Evolutionary conservation across 1,140 invertebrate genomes (phyloP).

Genomic region (Medauroidea extradentata): DNA sequence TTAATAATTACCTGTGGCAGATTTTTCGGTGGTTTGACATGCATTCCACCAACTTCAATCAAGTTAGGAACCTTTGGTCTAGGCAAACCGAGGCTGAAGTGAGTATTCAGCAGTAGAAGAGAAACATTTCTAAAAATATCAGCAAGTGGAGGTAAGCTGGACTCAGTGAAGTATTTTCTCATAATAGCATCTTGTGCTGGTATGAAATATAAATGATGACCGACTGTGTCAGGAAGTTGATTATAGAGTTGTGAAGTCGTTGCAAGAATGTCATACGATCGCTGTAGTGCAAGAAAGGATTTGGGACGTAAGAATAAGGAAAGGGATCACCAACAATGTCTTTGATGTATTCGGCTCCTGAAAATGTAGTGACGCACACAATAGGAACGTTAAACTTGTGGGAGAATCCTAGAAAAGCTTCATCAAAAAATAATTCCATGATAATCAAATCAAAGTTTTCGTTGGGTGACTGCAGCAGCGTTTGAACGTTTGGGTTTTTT

Average conservation of each 20-base stretch:
- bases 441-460: conserved; percentile 43
- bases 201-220: background rate
- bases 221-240: background rate
- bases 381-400: conserved; percentile 39
- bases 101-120: conserved; percentile 46
- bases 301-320: conserved; percentile 40
- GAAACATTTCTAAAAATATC: conserved; percentile 34
- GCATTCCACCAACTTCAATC: conserved; percentile 55
- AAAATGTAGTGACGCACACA: conserved; percentile 37
- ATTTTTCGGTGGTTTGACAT: conserved; percentile 41
- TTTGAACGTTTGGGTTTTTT: too few relatives aligned
- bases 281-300: conserved; percentile 30
- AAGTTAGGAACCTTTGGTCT: conserved; percentile 48
- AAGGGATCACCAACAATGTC: conserved; percentile 37
- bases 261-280: conserved; percentile 39
- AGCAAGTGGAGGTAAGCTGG: conserved; percentile 19
- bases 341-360: conserved; percentile 36
- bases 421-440: conserved; percentile 40
- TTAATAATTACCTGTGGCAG: conserved; percentile 37
- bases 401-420: conserved; percentile 39
- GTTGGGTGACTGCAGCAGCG: too few relatives aligned
- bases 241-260: conserved; percentile 3
- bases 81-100: conserved; percentile 43
- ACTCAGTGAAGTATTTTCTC: conserved; percentile 15
- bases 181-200: conserved; percentile 20